Conservation (phyloP, 2,888 invertebrate genomes). For the Suillia variegata region DNA sequence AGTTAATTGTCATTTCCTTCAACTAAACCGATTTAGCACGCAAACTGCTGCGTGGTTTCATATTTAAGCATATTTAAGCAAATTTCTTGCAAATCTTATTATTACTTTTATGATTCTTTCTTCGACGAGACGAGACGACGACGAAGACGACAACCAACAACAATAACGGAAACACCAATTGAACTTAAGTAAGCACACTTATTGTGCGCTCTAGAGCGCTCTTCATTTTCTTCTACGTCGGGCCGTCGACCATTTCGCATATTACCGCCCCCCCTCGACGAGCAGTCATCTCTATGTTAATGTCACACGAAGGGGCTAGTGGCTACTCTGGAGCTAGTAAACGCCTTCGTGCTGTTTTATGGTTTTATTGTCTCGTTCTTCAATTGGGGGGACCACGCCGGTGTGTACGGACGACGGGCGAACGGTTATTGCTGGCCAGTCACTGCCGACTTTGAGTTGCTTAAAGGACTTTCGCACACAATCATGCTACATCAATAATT, state of each 20-base stretch:
- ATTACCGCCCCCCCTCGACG: too few species aligned
- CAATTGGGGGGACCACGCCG: background rate
- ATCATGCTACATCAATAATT: constrained; percentile 26
- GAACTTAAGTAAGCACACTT: constrained; percentile 45
- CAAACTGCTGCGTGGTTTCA: background rate
- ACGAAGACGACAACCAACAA: too few species aligned
- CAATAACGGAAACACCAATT: constrained; percentile 48
- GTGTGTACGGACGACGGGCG: too few species aligned
- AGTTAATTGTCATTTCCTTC: constrained; percentile 25
- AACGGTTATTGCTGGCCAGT: background rate
- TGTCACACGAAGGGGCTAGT: too few species aligned
- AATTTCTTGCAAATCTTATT: constrained; percentile 15
- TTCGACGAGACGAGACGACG: too few species aligned
- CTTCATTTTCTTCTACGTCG: background rate
- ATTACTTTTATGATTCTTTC: background rate
- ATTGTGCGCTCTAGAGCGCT: constrained; percentile 10
- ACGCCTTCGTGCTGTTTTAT: background rate
- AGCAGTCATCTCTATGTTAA: too few species aligned
- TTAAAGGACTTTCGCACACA: background rate
- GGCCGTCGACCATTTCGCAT: too few species aligned
- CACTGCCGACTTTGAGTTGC: background rate
- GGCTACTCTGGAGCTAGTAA: too few species aligned
- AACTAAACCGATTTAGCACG: background rate
- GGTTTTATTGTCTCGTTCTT: background rate
- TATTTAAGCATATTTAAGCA: background rate